Base-by-base conservation (phyloP, 2,888 invertebrate genomes). In the Troides aeacus region DNA sequence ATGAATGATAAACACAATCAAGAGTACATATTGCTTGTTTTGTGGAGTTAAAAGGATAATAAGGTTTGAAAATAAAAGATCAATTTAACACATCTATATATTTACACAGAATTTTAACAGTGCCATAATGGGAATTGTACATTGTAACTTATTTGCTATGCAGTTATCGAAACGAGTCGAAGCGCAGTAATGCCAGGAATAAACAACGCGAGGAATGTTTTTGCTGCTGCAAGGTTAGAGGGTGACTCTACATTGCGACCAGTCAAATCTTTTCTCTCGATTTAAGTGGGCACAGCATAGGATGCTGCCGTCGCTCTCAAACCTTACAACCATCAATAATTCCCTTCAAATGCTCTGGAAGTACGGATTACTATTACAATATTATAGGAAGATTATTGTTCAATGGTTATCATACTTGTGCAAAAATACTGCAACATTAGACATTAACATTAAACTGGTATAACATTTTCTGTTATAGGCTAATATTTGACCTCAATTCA, bases 71-170 rank as follows among this genome's bases (percentile, higher is more conserved):
- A 91, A 89, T 88, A 71, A 90, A 90, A 90, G 73, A 84, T 77
- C 68, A 76, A 78, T 88, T 88, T 80, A 92, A 92, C 92, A 92
- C 92, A 92, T 91, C 91, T 92, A 91, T 92, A 91, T 92, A 91
- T 92, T 92, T 92, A 92, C 90, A 92, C 86, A 85, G 84, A 91
- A 89, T 87, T 89, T 88, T 87, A 92, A 92, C 92, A 92, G 92
- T 92, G 92, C 89, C 82, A 84, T 89, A 86, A 84, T 84, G 78
- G 86, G 84, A 84, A 85, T 84, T 83, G 86, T 82, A 89, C 80
- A 87, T 81, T 80, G 78, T 84, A 84, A 74, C 80, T 82, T 81
- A 80, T 81, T 78, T 82, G 84, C 86, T 68, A 71, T 74, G 71
- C 77, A 77, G 74, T 74, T 79, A 77, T 79, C 73, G 82, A 88